Percentiles rank a stretch among this genome's conserved stretches.
phyloP scores from a whole-genome alignment of 2,113 vertebrate species.

The Nanorana parkeri region DNA sequence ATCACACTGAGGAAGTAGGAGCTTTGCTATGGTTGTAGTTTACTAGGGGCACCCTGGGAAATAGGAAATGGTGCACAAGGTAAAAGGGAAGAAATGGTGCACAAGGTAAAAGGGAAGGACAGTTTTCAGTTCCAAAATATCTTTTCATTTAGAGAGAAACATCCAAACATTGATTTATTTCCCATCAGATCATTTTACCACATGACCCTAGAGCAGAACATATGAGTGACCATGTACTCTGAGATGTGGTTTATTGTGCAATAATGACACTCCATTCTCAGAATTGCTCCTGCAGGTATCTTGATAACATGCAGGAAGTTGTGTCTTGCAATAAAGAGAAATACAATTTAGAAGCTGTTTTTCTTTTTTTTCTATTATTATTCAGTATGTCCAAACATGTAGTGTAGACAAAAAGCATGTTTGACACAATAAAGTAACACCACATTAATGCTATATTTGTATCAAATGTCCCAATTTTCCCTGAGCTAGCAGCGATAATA shows the following conservation, averaged over 20 bases:
- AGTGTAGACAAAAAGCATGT: neutral
- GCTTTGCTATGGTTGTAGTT: too few species aligned
- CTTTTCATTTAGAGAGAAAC: neutral
- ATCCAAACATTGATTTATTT: neutral
- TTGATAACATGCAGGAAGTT: neutral
- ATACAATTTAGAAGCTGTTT: too few species aligned
- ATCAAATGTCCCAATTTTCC: neutral
- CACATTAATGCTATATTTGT: neutral
- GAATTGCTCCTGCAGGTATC: neutral
- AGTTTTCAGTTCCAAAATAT: neutral
- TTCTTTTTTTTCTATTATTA: neutral
- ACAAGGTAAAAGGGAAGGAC: neutral
- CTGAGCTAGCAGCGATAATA: neutral
- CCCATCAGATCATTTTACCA: neutral
- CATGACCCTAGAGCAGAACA: neutral
- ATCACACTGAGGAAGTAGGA: too few species aligned
- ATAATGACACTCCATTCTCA: neutral
- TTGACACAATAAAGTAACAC: conserved; percentile 12
- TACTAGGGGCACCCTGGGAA: too few species aligned
- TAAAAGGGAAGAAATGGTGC: neutral
- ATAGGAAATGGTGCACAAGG: neutral
- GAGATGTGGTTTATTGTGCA: neutral
- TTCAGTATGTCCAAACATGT: neutral
- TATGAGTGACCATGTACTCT: neutral
- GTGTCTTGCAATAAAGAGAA: neutral